A percentile compares a stretch with the other conserved stretches of the same genome.
Evolutionary conservation across 2,888 invertebrate species (phyloP).

Genomic region (Monoplex corrugatus): DNA sequence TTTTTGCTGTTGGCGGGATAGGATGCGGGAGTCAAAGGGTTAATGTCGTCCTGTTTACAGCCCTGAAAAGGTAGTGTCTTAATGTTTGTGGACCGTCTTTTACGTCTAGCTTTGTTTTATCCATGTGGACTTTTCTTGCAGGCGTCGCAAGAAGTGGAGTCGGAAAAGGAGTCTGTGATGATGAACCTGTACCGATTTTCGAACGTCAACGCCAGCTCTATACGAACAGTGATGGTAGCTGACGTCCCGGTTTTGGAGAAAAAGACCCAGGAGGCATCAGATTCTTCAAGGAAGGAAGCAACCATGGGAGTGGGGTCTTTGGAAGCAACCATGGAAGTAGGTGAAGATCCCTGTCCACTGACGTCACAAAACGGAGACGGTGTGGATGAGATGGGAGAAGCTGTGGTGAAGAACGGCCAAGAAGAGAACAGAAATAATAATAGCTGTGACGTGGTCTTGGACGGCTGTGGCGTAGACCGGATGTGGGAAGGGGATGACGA

Average conservation of each 20-base stretch:
- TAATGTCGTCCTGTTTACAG: too few species aligned
- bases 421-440: not conserved
- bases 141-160: slow-evolving; percentile 90
- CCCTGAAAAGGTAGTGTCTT: not conserved
- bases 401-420: not conserved
- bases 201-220: slow-evolving; percentile 90
- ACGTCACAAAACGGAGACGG: not conserved
- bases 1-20: too few species aligned
- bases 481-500: not conserved
- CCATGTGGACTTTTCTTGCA: slow-evolving; percentile 58
- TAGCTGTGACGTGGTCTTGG: not conserved
- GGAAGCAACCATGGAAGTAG: too few species aligned
- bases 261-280: not conserved
- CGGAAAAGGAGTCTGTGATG: slow-evolving; percentile 89
- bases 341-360: not conserved
- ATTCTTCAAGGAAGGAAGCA: not conserved
- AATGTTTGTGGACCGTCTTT: too few species aligned
- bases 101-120: too few species aligned
- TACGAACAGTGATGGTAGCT: slow-evolving; percentile 89
- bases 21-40: too few species aligned
- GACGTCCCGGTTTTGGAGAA: slow-evolving; percentile 83
- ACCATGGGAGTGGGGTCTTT: not conserved
- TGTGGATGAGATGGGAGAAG: not conserved
- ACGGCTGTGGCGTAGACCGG: not conserved
- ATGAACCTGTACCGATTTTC: slow-evolving; percentile 85